phyloP scores from a whole-genome alignment of 2,113 vertebrate species.

The Gobius niger region DNA sequence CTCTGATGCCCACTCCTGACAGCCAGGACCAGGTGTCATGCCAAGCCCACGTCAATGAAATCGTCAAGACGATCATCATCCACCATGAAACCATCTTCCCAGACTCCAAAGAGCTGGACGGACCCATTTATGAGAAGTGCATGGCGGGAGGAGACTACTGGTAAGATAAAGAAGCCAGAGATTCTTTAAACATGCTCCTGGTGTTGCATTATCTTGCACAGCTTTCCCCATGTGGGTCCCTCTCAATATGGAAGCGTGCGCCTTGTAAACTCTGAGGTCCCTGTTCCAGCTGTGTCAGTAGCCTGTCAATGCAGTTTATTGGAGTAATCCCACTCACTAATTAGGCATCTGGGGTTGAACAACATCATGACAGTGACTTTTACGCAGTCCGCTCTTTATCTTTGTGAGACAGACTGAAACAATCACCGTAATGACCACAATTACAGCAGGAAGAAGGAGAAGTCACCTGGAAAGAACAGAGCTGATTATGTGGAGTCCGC shows the following conservation, averaged over 20 bases:
- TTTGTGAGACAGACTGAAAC: slow-evolving; percentile 45
- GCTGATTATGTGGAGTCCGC: slow-evolving; percentile 24
- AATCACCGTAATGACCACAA: slow-evolving; percentile 48
- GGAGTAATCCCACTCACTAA: slow-evolving; percentile 35
- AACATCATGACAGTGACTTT: slow-evolving; percentile 20
- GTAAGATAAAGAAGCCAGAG: slow-evolving; percentile 71
- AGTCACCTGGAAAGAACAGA: slow-evolving; percentile 27
- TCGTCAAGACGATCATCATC: slow-evolving; percentile 97
- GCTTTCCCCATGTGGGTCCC: slow-evolving; percentile 9
- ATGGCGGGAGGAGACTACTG: slow-evolving; percentile 98
- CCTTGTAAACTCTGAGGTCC: not conserved
- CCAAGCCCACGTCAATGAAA: slow-evolving; percentile 97
- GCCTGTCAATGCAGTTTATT: slow-evolving; percentile 17
- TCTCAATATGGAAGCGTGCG: slow-evolving; percentile 26
- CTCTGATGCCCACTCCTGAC: slow-evolving; percentile 96
- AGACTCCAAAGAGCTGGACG: slow-evolving; percentile 93
- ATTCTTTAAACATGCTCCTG: not conserved
- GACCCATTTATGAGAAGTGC: slow-evolving; percentile 97
- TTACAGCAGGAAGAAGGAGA: slow-evolving; percentile 20
- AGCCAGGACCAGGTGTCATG: slow-evolving; percentile 96
- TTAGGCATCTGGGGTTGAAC: slow-evolving; percentile 31
- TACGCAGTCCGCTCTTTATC: slow-evolving; percentile 9
- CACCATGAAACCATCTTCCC: slow-evolving; percentile 98
- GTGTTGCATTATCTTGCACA: not conserved
- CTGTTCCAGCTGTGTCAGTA: slow-evolving; percentile 23